A percentile compares a stretch with the other conserved stretches of the same genome.
Evolutionary conservation across 2,888 invertebrate species (phyloP).

Genomic region (Pinctada fucata): DNA sequence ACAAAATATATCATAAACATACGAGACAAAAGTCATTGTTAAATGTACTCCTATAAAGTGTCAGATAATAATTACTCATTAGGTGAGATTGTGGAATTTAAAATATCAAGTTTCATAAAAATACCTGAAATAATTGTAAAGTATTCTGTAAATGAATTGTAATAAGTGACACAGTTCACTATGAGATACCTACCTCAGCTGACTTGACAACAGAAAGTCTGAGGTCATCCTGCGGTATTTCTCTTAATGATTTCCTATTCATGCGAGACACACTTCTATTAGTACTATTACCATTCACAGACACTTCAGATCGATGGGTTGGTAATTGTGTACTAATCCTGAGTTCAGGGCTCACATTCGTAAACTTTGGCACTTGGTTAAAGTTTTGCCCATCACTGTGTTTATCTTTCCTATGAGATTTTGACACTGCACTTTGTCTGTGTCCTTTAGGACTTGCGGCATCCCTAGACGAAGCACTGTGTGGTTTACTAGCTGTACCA

Average conservation of each 20-base stretch:
- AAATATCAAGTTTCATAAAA: no score
- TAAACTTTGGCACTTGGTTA: constrained; percentile 31
- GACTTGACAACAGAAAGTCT: constrained; percentile 52
- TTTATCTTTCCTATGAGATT: constrained; percentile 21
- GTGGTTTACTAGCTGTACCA: constrained; percentile 52
- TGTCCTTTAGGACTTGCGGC: constrained; percentile 34
- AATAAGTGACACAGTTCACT: background rate
- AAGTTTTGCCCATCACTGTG: constrained; percentile 19
- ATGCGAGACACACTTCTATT: constrained; percentile 55
- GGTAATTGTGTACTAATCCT: constrained; percentile 25
- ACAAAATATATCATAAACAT: background rate
- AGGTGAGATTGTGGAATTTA: no score
- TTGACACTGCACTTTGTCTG: constrained; percentile 20
- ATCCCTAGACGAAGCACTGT: constrained; percentile 51
- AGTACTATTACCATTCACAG: constrained; percentile 18
- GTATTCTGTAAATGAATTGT: no score
- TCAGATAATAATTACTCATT: no score
- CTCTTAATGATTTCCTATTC: constrained; percentile 68
- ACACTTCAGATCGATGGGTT: constrained; percentile 19
- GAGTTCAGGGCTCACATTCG: constrained; percentile 39
- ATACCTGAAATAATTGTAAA: no score
- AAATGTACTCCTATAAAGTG: no score
- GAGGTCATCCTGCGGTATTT: constrained; percentile 66
- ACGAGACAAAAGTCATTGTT: no score
- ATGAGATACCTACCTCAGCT: constrained; percentile 27